Conservation (phyloP, 2,888 invertebrate genomes). For the Drosophila parthenogenetica region DNA sequence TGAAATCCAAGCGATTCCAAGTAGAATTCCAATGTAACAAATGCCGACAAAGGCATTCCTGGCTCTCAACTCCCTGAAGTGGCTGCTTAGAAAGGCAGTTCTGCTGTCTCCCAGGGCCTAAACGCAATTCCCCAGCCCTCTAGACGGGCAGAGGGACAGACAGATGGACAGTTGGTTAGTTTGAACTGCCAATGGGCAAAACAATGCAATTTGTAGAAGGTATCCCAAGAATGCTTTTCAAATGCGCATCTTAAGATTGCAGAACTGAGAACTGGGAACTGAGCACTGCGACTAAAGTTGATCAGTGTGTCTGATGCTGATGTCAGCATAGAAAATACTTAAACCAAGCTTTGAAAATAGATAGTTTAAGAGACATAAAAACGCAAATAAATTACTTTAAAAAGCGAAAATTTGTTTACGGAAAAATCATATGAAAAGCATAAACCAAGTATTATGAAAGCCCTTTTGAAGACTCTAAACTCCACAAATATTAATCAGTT, state of each 20-base stretch:
- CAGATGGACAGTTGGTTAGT: constrained; percentile 6
- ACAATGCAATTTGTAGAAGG: constrained; percentile 61
- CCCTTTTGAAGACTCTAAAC: no score
- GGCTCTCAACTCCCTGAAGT: constrained; percentile 38
- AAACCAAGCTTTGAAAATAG: constrained; percentile 23
- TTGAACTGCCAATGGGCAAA: constrained; percentile 4
- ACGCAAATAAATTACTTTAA: no score
- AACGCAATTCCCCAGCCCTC: constrained; percentile 36
- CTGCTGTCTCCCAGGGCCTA: constrained; percentile 15
- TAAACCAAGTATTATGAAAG: no score
- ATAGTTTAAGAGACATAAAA: background rate
- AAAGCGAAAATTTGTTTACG: no score
- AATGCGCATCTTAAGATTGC: constrained; percentile 46
- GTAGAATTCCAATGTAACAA: constrained; percentile 37
- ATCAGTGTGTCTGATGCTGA: constrained; percentile 8
- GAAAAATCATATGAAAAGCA: no score
- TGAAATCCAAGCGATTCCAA: constrained; percentile 22
- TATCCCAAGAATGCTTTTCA: constrained; percentile 55
- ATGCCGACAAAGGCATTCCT: constrained; percentile 57
- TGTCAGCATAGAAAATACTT: constrained; percentile 2
- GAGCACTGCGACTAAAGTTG: constrained; percentile 12
- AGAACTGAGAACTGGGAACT: constrained; percentile 21
- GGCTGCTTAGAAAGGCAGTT: constrained; percentile 37
- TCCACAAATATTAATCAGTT: no score
- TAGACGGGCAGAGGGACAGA: no score